Conservation (phyloP, 2,797 vertebrate genomes). For the Urosaurus nigricauda region DNA sequence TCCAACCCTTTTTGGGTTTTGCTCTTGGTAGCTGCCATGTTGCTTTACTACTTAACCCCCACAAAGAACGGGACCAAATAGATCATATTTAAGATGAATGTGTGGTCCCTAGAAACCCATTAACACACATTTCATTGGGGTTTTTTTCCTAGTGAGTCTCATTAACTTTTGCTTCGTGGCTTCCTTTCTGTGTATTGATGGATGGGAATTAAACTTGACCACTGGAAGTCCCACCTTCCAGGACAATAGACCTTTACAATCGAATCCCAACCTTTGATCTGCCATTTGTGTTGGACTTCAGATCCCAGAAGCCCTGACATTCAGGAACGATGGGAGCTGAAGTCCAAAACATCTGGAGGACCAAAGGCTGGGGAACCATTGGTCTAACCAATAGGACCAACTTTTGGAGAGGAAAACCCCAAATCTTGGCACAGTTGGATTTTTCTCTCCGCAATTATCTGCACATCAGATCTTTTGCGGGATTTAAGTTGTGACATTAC, state of each 20-base stretch:
- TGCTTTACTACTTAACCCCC: neutral
- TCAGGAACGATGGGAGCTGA: too few species aligned
- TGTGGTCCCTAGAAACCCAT: neutral
- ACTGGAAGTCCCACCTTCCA: accelerated
- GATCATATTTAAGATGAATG: neutral
- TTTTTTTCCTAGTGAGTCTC: neutral
- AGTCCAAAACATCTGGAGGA: too few species aligned
- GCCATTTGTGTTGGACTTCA: too few species aligned
- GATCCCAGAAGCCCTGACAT: too few species aligned
- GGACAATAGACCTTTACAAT: neutral
- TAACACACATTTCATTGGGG: neutral
- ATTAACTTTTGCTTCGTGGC: too few species aligned
- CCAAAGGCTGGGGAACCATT: too few species aligned
- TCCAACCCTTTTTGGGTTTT: neutral
- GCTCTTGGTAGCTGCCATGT: neutral
- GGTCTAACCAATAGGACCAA: neutral
- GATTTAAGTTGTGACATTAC: neutral
- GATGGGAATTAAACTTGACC: neutral
- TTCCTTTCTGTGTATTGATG: too few species aligned
- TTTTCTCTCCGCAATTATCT: neutral
- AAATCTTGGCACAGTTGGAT: neutral
- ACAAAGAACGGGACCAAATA: neutral
- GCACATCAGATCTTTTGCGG: neutral
- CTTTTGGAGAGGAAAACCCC: neutral
- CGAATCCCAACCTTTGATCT: too few species aligned